phyloP scores from a whole-genome alignment of 2,113 vertebrate genomes.

The Trogon melanurus region DNA sequence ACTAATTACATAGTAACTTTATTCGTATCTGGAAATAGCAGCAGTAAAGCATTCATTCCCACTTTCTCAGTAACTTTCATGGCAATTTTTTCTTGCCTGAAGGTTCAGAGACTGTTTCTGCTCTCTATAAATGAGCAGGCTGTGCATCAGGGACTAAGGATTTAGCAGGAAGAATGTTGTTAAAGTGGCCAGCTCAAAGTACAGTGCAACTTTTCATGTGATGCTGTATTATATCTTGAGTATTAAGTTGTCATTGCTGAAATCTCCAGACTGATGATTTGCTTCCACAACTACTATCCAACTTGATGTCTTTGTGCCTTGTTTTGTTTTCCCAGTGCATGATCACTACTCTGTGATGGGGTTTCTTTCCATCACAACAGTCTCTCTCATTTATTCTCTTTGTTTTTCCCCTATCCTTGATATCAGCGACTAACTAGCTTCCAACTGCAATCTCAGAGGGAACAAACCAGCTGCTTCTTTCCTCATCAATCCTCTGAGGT shows the following conservation, averaged over 20 bases:
- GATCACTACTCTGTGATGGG: background rate
- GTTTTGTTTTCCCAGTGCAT: background rate
- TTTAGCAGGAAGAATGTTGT: background rate
- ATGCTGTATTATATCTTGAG: background rate
- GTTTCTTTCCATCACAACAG: background rate
- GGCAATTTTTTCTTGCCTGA: constrained; percentile 1
- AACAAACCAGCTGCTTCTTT: background rate
- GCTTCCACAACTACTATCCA: background rate
- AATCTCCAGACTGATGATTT: background rate
- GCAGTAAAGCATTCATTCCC: background rate
- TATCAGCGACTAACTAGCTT: background rate
- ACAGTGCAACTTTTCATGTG: background rate
- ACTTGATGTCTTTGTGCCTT: background rate
- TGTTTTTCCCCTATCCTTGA: background rate
- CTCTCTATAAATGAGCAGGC: background rate
- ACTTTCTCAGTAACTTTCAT: background rate
- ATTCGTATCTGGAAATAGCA: background rate
- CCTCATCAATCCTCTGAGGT: background rate
- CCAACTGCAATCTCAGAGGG: background rate
- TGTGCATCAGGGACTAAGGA: background rate
- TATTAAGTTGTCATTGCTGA: background rate
- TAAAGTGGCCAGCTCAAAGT: background rate
- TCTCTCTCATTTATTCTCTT: background rate
- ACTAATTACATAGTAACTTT: background rate
- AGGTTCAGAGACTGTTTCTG: background rate